Base-by-base conservation (phyloP, 2,113 vertebrate genomes). In the Malaclemys terrapin region DNA sequence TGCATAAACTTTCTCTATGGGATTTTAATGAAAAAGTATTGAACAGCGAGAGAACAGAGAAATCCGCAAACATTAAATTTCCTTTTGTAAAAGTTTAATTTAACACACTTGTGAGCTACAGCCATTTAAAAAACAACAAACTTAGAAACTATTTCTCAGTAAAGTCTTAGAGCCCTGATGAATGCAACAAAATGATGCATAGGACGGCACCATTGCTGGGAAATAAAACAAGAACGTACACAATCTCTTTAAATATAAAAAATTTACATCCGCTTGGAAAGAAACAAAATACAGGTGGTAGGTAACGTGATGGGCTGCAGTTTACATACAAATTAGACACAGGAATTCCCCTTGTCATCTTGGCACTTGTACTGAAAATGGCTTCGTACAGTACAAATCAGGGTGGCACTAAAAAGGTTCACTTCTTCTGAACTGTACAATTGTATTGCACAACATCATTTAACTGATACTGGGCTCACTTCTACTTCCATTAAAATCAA, bases 51-150 rank as follows among this genome's bases (percentile, higher is more conserved):
- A 17, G 38, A 27, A 53, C 69, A 80, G 38, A 81, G 78, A 90
- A 89, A 83, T 75, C 56, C 47, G 2, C 59, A 89, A 62, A 14
- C 38, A 45, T 88, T 80, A 20, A 12, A 8, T 38, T 84, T 91
- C 82, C 82, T 84, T 84, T 78, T 11, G 84, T 19, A 82, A 83
- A 31, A 82, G 84, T 93, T 96, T 92, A 86, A 97, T 94, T 97
- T 84, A 89, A 86, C 82, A 88, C 72, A 27, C 89, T 31, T 0
- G 0, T 29, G 89, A 89, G 91, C 87, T 29, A 22, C 2, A 89
- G 52, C 85, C 94, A 3, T 8, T 42, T 29, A 80, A 29, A 69
- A 2, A 75, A 53, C 88, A 31, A 17, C 24, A 1, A 59, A 4
- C 20, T 72, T 6, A 1, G 54, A 1, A 38, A 24, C 2, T 10